Evolutionary conservation across 2,113 vertebrate genomes (phyloP).

Genomic region (Furnarius figulus): DNA sequence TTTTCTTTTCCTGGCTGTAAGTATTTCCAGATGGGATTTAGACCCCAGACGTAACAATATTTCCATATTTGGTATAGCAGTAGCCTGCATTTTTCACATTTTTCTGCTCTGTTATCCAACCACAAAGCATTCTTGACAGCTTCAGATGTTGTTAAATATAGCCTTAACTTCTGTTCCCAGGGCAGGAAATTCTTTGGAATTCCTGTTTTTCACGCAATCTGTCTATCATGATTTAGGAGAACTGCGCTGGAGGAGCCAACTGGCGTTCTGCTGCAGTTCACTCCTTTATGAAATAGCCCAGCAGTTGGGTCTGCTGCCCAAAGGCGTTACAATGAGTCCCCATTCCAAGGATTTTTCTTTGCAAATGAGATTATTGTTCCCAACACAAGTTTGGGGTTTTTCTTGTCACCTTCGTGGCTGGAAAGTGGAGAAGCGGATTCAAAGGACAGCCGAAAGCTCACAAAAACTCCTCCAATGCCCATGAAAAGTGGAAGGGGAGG

Average conservation of each 20-base stretch:
- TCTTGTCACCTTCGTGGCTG: conserved; percentile 10
- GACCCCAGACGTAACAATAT: conserved; percentile 98
- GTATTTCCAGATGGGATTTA: conserved; percentile 94
- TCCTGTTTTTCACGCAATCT: conserved; percentile 92
- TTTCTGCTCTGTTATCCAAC: conserved; percentile 93
- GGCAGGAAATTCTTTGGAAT: conserved; percentile 92
- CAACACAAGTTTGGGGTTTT: conserved; percentile 11
- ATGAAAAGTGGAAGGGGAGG: neutral
- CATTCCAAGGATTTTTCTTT: conserved; percentile 74
- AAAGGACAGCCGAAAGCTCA: neutral
- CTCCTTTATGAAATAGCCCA: conserved; percentile 63
- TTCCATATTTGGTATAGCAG: conserved; percentile 99
- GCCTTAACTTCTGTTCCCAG: conserved; percentile 86
- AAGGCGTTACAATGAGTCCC: conserved; percentile 72
- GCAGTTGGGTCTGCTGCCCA: conserved; percentile 53
- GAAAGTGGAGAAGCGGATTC: conserved; percentile 26
- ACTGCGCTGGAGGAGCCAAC: conserved; percentile 75
- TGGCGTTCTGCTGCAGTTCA: conserved; percentile 72
- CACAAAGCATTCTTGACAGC: conserved; percentile 97
- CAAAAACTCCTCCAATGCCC: neutral
- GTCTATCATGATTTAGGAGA: conserved; percentile 83
- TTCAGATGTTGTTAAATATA: conserved; percentile 96
- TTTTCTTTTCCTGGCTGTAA: conserved; percentile 83
- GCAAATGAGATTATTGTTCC: conserved; percentile 68
- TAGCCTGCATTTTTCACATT: conserved; percentile 98